phyloP scores from a whole-genome alignment of 2,888 invertebrate species.

The Drosophila affinis region DNA sequence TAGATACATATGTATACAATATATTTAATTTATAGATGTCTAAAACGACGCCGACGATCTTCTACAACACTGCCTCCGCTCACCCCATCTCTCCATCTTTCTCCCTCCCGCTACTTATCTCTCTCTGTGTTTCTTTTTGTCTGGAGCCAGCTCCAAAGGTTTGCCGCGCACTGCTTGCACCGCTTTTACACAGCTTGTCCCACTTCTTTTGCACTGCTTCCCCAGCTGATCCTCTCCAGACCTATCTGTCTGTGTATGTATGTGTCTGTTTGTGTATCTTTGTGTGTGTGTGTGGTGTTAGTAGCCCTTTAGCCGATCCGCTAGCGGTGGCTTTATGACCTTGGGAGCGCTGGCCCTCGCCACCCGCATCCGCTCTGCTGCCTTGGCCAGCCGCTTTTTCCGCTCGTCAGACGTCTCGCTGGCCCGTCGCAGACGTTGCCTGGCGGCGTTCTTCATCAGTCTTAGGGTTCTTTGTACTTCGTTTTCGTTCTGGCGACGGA shows the following conservation, averaged over 20 bases:
- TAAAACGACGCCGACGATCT: slow-evolving; percentile 64
- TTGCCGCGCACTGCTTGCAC: neutral
- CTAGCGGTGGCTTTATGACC: slow-evolving; percentile 83
- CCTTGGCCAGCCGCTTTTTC: slow-evolving; percentile 82
- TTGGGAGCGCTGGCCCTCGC: slow-evolving; percentile 83
- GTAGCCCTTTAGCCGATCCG: slow-evolving; percentile 83
- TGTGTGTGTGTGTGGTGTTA: slow-evolving; percentile 45
- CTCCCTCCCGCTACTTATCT: neutral
- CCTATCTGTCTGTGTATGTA: slow-evolving; percentile 37
- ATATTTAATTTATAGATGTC: slow-evolving; percentile 61
- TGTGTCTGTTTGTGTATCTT: neutral
- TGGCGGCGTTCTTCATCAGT: slow-evolving; percentile 84
- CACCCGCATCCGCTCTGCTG: slow-evolving; percentile 83
- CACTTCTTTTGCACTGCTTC: slow-evolving; percentile 14
- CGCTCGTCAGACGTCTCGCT: slow-evolving; percentile 83
- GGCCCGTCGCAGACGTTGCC: slow-evolving; percentile 83
- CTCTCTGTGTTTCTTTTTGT: neutral
- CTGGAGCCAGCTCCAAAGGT: neutral
- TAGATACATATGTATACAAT: slow-evolving; percentile 41
- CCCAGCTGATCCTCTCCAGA: slow-evolving; percentile 14
- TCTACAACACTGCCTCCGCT: slow-evolving; percentile 12
- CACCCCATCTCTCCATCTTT: neutral
- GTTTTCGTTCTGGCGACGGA: slow-evolving; percentile 83
- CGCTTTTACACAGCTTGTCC: slow-evolving; percentile 3
- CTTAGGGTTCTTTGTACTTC: slow-evolving; percentile 84